Base-by-base conservation (phyloP, 2,113 vertebrate genomes). In the Psettodes erumei region DNA sequence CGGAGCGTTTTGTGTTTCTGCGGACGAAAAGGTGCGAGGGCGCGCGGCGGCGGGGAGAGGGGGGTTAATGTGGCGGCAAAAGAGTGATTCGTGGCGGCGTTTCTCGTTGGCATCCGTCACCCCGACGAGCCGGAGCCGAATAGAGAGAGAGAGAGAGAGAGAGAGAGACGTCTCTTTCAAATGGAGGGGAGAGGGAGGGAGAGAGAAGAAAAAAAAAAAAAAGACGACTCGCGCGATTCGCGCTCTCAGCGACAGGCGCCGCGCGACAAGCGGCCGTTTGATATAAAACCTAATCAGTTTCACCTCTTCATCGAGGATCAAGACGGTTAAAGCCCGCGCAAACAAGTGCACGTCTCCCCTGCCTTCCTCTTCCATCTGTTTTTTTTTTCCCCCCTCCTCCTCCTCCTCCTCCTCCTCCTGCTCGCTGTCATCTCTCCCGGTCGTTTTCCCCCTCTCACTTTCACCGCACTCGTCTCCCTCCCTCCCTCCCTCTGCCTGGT, bases 1-100 rank as follows among this genome's bases (percentile, higher is more conserved):
- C 38, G 54, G 50, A 71, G 60, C 62, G 64, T 82, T 76, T 71
- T 45, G 56, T 73, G 74, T 79, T 86, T 87, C n/a, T 77, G 84
- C 30, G n/a, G n/a, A n/a, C n/a, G n/a, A 40, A 88, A 89, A 90
- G 83, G 88, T 86, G 84, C 59, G 43, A 81, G 71, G 90, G 79
- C 86, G 55, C 28, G 3, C n/a, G n/a, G n/a, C n/a, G n/a, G n/a
- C n/a, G n/a, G n/a, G n/a, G n/a, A n/a, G n/a, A n/a, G n/a, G 6
- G 64, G 77, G 88, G 94, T 93, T 93, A 93, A 93, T 92, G 90
- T 88, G 86, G 81, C 89, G 90, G 88, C n/a, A 92, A 92, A 93
- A 91, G 86, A 92, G 88, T 91, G 91, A 92, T 94, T 93, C 92
- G 90, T 89, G 90, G 92, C 92, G 93, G 86, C 69, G 88, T 78